These are phyloP conservation scores for Vulpes vulpes DNA, from an alignment of 2,113 vertebrate species.

Conservation along the genomic window DNA sequence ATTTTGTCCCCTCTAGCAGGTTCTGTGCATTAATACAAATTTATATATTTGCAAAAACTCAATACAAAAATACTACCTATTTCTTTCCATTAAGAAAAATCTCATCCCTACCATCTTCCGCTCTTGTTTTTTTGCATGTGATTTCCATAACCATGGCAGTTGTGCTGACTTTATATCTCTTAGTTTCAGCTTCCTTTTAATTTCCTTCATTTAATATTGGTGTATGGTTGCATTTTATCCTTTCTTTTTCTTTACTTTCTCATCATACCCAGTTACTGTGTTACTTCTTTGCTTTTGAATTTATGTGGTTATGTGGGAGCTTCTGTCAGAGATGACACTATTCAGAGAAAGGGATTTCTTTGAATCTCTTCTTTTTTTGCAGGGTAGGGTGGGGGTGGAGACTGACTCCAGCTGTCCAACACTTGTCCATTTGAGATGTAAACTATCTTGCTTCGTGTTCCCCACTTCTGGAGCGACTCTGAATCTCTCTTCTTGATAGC, in stretches of 20 bases:
- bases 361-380: constrained; percentile 18
- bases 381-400: not conserved
- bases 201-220: constrained; percentile 58
- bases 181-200: constrained; percentile 67
- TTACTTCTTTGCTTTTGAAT: constrained; percentile 40
- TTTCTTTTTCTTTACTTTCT: constrained; percentile 42
- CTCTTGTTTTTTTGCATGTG: constrained; percentile 73
- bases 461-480: not conserved
- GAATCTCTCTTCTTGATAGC: constrained; percentile 39
- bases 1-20: constrained; percentile 64
- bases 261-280: not conserved
- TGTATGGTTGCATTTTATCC: constrained; percentile 6
- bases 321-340: constrained; percentile 40
- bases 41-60: constrained; percentile 79
- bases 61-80: constrained; percentile 63
- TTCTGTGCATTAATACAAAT: constrained; percentile 60
- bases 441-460: not conserved
- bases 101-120: not conserved
- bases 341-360: constrained; percentile 56
- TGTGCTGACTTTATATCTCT: constrained; percentile 65
- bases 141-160: constrained; percentile 73
- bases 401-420: not conserved
- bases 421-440: not conserved
- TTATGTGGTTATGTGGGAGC: constrained; percentile 31
- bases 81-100: constrained; percentile 70